Evolutionary conservation across 2,888 invertebrate genomes (phyloP), one percentile per base, ranked within the genome.

Genomic region (Acronicta leporina): DNA sequence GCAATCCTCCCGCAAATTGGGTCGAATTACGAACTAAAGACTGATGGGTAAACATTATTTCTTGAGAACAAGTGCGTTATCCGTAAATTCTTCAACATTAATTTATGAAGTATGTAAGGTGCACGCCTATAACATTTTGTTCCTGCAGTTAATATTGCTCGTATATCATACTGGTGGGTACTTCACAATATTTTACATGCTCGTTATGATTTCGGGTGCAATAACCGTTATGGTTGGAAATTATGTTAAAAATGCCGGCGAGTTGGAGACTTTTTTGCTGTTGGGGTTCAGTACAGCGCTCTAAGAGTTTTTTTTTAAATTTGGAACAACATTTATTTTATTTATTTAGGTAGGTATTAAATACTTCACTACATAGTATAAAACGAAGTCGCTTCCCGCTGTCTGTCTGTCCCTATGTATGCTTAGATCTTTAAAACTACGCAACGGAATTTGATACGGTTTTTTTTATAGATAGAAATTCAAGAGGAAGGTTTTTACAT

Each of bases 181-280:
- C 73, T 68, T 46, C 35, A 72, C 81, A 78, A 87, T 87, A 83
- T 85, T 80, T 87, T 81, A 84, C 77, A 63, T 50, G 71, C 83
- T 87, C 85, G 87, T 87, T 86, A 82, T 74, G 62, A 70, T 81
- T 83, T 81, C 69, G 81, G 83, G 75, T 75, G 77, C 70, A 75
- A 77, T 84, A 81, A 85, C 82, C 79, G 84, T 83, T 86, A 83
- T 70, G 68, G 68, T 35, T 52, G 73, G 30, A 72, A 76, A 80
- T 84, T 80, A 79, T 76, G 61, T 68, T 68, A 67, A 75, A 72
- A 70, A 59, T 66, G 43, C 49, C 16, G 15, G 58, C 49, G 8
- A 6, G 27, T 7, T 33, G 0, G 30, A 20, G 25, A 13, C 25
- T n/a, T 45, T 25, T 43, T 57, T 13, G 2, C 2, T 0, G 11